phyloP scores from a whole-genome alignment of 2,797 vertebrate species.

The Octomys mimax region DNA sequence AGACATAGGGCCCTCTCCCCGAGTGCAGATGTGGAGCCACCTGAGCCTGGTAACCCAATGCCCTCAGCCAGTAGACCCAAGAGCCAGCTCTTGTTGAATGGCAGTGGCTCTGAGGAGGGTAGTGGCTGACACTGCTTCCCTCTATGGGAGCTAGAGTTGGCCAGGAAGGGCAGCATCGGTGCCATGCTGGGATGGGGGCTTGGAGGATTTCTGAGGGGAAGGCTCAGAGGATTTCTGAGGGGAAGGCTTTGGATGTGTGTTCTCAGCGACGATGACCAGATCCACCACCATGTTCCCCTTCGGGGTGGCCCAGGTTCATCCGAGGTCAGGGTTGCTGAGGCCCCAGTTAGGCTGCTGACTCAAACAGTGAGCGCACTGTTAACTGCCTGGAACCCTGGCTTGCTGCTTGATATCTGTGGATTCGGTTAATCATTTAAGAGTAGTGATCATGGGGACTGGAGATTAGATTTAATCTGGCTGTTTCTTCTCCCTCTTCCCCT shows the following conservation, averaged over 20 bases:
- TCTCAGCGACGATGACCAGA: background rate
- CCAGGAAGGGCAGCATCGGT: fast-evolving
- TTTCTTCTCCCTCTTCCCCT: background rate
- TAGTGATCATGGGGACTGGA: background rate
- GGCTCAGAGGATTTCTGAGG: background rate
- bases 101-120: background rate
- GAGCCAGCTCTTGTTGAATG: background rate
- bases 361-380: background rate
- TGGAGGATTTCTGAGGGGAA: background rate
- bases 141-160: too few species aligned
- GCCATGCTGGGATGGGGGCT: background rate
- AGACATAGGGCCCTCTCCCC: background rate
- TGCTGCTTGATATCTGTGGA: background rate
- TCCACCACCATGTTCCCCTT: too few species aligned
- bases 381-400: background rate
- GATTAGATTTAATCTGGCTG: background rate
- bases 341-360: fast-evolving
- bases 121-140: background rate
- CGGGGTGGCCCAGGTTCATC: background rate
- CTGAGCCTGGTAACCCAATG: background rate
- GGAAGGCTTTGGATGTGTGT: background rate
- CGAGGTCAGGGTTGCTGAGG: background rate
- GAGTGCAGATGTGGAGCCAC: too few species aligned
- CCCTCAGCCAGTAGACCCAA: background rate
- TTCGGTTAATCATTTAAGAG: background rate